A percentile compares a stretch with the other conserved stretches of the same genome.
Evolutionary conservation across 2,797 vertebrate genomes (phyloP).

Genomic region (Hippoglossus hippoglossus): DNA sequence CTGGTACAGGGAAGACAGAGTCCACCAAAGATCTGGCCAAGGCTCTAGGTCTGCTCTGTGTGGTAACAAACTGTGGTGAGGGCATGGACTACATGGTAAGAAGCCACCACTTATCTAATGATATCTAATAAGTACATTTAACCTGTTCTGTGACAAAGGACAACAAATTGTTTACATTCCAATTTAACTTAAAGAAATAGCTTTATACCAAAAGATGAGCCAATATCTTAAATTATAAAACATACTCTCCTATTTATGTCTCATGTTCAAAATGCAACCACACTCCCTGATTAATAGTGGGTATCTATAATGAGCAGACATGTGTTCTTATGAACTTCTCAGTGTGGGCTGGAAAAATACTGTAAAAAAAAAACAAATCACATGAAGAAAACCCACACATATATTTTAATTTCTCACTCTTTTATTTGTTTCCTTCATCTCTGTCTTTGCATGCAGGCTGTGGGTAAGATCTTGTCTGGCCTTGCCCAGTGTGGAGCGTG

Average conservation of each 20-base stretch:
- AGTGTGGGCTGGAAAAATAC: no score
- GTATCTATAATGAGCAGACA: no score
- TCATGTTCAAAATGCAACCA: no score
- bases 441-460: conserved; percentile 83
- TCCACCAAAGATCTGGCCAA: conserved; percentile 98
- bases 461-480: conserved; percentile 97
- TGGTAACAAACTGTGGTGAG: conserved; percentile 98
- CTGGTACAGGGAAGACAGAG: conserved; percentile 97
- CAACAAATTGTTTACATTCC: neutral
- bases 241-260: no score
- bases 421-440: neutral
- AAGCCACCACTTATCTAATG: neutral
- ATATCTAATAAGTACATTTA: neutral
- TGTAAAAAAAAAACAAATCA: no score
- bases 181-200: neutral
- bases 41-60: conserved; percentile 94
- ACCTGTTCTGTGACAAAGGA: neutral
- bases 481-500: conserved; percentile 97
- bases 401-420: neutral
- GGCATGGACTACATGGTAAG: conserved; percentile 98
- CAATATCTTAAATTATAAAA: no score
- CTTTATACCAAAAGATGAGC: neutral
- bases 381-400: neutral
- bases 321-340: no score
- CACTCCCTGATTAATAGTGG: no score